Base-by-base conservation (phyloP, 2,797 vertebrate species). In the Acipenser oxyrinchus region DNA sequence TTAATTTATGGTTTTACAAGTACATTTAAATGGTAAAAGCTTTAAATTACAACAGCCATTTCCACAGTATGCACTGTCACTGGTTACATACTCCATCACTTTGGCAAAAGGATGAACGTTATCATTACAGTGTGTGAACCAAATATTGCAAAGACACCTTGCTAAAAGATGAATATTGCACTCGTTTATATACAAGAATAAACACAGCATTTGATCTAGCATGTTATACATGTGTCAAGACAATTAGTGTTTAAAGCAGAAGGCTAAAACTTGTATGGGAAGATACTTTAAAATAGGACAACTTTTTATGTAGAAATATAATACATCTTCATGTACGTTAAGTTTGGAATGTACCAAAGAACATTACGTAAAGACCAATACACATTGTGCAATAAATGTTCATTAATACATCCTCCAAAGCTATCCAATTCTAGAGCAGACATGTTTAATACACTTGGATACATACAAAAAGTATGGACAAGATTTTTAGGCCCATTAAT, bases 61-160 rank as follows among this genome's bases (percentile, higher is more conserved):
- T 82, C 82, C 82, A 88, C 81, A 84, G 80, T 87, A 86, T 86
- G 87, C 73, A 82, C 77, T 79, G 80, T 82, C 86, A 89, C 81
- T 82, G 84, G 69, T 85, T 84, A 85, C 81, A 86, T 81, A 90
- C 79, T 90, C 86, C 83, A 84, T 87, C 75, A 78, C 88, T 96
- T 97, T 97, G 94, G 95, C 95, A 96, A 94, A 94, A 92, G 87
- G 82, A 81, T 84, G 82, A 88, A 78, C 79, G 77, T 84, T 76
- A 80, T 89, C 77, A 82, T 86, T 93, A 93, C 91, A 92, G 93
- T 95, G 93, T 94, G 90, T 92, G 85, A 93, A 91, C 83, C 83
- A 83, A 91, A 91, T 81, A 86, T 86, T 90, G 89, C 88, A 94
- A 88, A 93, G 87, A 94, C 89, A 87, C 84, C 93, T 91, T 89